Conservation (phyloP, 2,888 invertebrate species). For the Petrolisthes cinctipes region DNA sequence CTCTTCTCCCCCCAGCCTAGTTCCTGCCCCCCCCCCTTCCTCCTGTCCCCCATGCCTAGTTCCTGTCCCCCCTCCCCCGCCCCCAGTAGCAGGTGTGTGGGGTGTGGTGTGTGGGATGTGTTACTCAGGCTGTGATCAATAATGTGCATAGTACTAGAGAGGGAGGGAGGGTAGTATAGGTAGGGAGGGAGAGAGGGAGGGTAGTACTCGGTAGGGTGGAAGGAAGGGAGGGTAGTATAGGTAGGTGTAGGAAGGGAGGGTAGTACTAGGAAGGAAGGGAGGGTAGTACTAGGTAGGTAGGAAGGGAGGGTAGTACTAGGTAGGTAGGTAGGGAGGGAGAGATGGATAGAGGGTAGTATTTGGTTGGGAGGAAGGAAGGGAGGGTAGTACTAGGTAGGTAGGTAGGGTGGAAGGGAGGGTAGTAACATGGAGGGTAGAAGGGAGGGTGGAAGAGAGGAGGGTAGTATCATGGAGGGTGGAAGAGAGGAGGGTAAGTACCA, state of each 20-base stretch:
- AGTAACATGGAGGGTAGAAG: not conserved
- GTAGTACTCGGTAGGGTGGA: not conserved
- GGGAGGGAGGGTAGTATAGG: not conserved
- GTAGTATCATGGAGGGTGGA: not conserved
- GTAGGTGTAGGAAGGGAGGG: too few relatives aligned
- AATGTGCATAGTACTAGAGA: not conserved
- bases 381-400: too few relatives aligned
- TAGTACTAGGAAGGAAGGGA: too few relatives aligned
- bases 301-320: too few relatives aligned
- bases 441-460: not conserved
- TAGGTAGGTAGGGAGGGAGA: too few relatives aligned
- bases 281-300: too few relatives aligned
- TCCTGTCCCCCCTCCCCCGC: not conserved
- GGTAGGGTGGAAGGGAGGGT: not conserved
- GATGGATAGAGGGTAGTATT: too few relatives aligned
- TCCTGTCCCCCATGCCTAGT: not conserved
- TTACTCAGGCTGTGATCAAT: too few relatives aligned
- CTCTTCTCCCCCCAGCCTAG: not conserved
- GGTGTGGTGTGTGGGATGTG: too few relatives aligned
- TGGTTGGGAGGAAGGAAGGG: too few relatives aligned
- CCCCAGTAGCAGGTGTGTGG: not conserved
- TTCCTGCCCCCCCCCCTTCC: not conserved
- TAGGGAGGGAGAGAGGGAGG: not conserved
- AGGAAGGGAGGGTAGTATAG: not conserved
- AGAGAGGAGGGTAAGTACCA: not conserved